Conservation (phyloP, 2,888 invertebrate species). For the Pachliopta kotzebuea region DNA sequence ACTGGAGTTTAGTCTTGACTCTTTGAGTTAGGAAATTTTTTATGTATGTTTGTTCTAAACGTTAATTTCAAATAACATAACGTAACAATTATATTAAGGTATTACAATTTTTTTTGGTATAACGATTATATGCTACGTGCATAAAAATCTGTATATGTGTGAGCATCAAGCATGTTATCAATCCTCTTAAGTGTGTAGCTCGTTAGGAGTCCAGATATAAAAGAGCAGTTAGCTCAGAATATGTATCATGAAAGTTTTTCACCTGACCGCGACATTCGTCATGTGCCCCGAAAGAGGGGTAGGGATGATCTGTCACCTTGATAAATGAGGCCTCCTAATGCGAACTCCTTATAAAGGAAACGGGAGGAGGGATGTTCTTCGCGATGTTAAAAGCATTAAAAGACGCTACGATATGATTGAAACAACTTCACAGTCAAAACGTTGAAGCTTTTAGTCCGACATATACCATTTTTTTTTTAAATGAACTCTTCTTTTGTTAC, state of each 20-base stretch:
- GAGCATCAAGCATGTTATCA: no score
- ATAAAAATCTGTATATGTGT: no score
- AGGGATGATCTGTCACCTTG: conserved; percentile 69
- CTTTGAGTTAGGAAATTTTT: no score
- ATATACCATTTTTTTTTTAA: neutral
- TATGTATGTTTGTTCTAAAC: no score
- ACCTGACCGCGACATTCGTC: conserved; percentile 75
- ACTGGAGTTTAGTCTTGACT: no score
- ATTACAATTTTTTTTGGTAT: no score
- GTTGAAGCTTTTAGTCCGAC: neutral
- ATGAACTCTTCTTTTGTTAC: conserved; percentile 7
- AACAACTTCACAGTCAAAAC: neutral
- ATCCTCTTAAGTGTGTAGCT: no score
- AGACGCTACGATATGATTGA: conserved; percentile 8
- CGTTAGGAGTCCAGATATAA: conserved; percentile 28
- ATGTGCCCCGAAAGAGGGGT: conserved; percentile 47
- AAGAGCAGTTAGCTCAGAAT: conserved; percentile 56
- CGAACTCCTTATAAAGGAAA: conserved; percentile 52
- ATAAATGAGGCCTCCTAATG: conserved; percentile 66
- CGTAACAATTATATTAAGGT: no score
- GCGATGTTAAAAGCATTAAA: conserved; percentile 18
- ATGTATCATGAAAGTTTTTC: conserved; percentile 55
- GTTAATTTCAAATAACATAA: no score
- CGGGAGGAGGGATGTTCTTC: conserved; percentile 37
- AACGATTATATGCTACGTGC: no score